Conservation (phyloP, 2,888 invertebrate genomes). For the Eupeodes luniger region DNA sequence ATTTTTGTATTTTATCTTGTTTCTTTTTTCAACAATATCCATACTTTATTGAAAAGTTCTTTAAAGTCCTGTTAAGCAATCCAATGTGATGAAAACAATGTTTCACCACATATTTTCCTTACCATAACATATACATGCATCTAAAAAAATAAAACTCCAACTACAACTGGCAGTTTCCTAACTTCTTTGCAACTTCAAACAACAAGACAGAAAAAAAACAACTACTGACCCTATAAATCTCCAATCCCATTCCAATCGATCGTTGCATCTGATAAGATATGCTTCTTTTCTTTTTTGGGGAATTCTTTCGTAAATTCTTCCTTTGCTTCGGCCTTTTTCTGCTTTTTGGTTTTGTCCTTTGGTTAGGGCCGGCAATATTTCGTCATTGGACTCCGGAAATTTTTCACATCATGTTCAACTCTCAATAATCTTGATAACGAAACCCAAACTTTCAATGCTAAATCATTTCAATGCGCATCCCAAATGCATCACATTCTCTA, state of each 20-base stretch:
- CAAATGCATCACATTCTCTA: constrained; percentile 50
- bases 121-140: background rate
- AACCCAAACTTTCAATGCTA: constrained; percentile 5
- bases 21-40: no score
- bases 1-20: no score
- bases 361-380: constrained; percentile 49
- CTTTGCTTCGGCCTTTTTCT: background rate
- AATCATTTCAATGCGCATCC: constrained; percentile 23
- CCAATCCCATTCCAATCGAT: constrained; percentile 67
- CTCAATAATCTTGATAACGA: constrained; percentile 56
- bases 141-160: background rate
- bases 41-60: background rate
- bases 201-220: constrained; percentile 14
- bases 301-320: constrained; percentile 53
- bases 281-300: constrained; percentile 24
- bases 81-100: background rate
- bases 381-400: constrained; percentile 61
- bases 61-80: background rate
- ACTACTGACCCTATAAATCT: constrained; percentile 70
- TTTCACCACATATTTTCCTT: background rate
- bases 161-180: background rate
- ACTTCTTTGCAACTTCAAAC: constrained; percentile 35
- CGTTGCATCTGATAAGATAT: constrained; percentile 58
- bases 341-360: constrained; percentile 6
- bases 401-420: constrained; percentile 27